Percentiles rank a stretch among this genome's conserved stretches.
Evolutionary conservation across 2,113 vertebrate genomes (phyloP).

Genomic region (Hemiprocne comata): DNA sequence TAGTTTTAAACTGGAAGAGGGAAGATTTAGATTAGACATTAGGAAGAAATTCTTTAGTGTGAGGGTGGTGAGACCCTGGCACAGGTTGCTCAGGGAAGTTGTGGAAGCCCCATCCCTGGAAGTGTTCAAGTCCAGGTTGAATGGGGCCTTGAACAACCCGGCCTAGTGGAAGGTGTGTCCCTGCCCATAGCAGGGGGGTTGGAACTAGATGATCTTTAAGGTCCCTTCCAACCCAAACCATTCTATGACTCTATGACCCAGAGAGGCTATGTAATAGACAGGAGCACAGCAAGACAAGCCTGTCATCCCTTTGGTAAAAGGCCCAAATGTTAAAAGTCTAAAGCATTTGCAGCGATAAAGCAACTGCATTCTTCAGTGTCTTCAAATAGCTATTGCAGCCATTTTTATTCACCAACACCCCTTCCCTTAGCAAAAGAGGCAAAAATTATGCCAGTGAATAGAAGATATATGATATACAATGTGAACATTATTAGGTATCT

Average conservation of each 20-base stretch:
- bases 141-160: too few relatives aligned
- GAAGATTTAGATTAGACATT: too few relatives aligned
- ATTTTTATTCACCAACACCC: neutral
- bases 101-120: too few relatives aligned
- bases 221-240: too few relatives aligned
- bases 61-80: too few relatives aligned
- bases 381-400: neutral
- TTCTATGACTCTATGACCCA: neutral
- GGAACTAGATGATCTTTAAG: too few relatives aligned
- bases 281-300: neutral
- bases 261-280: neutral
- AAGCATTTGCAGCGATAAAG: neutral
- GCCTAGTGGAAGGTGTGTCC: too few relatives aligned
- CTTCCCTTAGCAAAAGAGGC: neutral
- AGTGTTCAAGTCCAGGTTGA: too few relatives aligned
- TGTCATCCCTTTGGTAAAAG: neutral
- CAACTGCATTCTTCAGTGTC: neutral
- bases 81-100: too few relatives aligned
- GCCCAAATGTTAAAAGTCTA: neutral
- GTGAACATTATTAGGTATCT: conserved; percentile 1
- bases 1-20: too few relatives aligned
- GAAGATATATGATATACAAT: neutral
- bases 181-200: too few relatives aligned
- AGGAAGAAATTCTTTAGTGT: too few relatives aligned
- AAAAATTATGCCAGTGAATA: neutral